Base-by-base conservation (phyloP, 2,888 invertebrate genomes). In the Meliscaeva auricollis region DNA sequence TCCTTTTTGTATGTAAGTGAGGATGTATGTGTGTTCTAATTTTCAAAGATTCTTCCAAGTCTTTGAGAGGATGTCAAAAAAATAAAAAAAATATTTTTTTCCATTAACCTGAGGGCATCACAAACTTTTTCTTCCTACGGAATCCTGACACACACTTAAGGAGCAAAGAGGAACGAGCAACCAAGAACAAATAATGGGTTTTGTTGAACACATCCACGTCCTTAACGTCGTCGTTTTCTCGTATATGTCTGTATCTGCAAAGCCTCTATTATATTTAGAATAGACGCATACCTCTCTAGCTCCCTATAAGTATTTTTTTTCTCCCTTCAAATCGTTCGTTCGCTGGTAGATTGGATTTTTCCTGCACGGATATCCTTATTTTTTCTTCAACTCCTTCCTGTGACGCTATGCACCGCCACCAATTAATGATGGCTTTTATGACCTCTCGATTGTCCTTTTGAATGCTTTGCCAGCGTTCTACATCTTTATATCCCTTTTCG, bases 341-440 rank as follows among this genome's bases (percentile, higher is more conserved):
- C 20, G 48, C 8, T 48, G 41, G 32, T 58, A 58, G 35, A 66
- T 66, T 66, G 66, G 66, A 66, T 66, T 66, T 50, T 66, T 50
- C 50, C 66, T 66, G 35, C 22, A 66, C 66, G 66, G 66, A 66
- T 32, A 68, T 80, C 54, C 68, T 80, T 76, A 68, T 56, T 50
- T 80, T 35, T 68, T 56, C 32, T 50, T 52, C 66, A 74, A 85
- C 54, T 76, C 44, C 38, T 81, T 81, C 54, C 62, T 69, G 22
- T 69, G 17, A 30, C 60, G 35, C 62, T 38, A 11, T 38, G 6
- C 13, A 68, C 52, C 70, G 58, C 58, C 70, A 54, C 75, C 84
- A 81, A 77, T 81, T 81, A 81, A 85, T 73, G 76, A 73, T 17
- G 76, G 73, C 66, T 80, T 80, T 75, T 83, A 79, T 70, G 79